Base-by-base conservation (phyloP, 30 jellyfish, hydroid and myxozoan genomes). In the Pelagia noctiluca region DNA sequence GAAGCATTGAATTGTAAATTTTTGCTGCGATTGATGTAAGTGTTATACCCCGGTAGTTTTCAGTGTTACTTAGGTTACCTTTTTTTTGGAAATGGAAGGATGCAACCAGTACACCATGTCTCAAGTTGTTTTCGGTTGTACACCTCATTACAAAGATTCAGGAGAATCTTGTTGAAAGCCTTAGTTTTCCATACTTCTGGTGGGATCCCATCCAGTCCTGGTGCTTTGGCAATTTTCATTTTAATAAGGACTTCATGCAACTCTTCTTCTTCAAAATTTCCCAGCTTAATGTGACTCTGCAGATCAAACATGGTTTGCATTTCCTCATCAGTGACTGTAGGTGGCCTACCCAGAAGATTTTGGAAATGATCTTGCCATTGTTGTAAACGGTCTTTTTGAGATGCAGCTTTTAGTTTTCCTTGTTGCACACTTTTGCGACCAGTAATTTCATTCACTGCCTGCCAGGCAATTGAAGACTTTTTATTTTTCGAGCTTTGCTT, bases 51-150 rank as follows among this genome's bases (percentile, higher is more conserved):
- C 79, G 63, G 29, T 66, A 25, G 35, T 66, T 22, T 64, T n/a
- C 29, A 12, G 79, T n/a, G 11, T 12, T 8, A 11, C 53, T 28
- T 64, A 66, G 35, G 29, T 66, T 64, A 10, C 54, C 79, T n/a
- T 35, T 66, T 66, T 66, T 66, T 25, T 29, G 79, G 79, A 66
- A 66, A 12, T 29, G 79, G 61, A 11, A 66, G 22, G 79, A 66
- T 31, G 31, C 35, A 35, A 11, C 53, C 11, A 10, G 19, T 29
- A 11, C 19, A 10, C 79, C 79, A 66, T 64, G 29, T 66, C 8
- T 21, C 63, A 18, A 22, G 54, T 31, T 3, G 22, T 10, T 66
- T 12, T 31, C 61, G 18, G 29, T 22, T 66, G 8, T 22, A 66
- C 3, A 35, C 79, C 12, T 66, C 29, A 64, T 31, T 66, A 31